Base-by-base conservation (phyloP, 2,797 vertebrate genomes). In the Parotocinclus haroldoi region DNA sequence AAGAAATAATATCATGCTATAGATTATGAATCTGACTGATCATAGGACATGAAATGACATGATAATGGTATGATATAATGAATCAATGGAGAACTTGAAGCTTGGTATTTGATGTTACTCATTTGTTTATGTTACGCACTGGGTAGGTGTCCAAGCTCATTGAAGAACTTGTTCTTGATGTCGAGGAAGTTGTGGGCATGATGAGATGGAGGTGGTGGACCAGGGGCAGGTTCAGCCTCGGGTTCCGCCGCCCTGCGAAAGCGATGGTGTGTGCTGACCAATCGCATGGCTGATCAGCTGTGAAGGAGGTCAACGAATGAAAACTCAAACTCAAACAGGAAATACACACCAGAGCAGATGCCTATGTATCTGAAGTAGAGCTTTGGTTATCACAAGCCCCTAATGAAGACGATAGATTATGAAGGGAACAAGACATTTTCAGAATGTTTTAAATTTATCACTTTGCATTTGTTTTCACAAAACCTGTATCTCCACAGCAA, bases 91-190 rank as follows among this genome's bases (percentile, higher is more conserved):
- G 27, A 27, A 27, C 2, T 2, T 27, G 27, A n/a, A n/a, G n/a
- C n/a, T n/a, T n/a, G n/a, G 46, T 1, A 7, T 0, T 7, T 13
- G 11, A 13, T 13, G 9, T 48, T 48, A 13, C 4, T 17, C 9
- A 14, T n/a, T 27, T 63, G 57, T 16, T 42, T 54, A 44, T 3
- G 17, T 11, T 53, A 52, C 90, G 87, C 80, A 94, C 92, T 91
- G 77, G 92, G 91, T 76, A 93, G 80, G 63, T 90, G 90, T 13
- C 84, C 89, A 58, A 90, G 81, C 77, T 92, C 90, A 52, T 94
- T 90, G 74, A 89, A 92, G 82, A 94, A 93, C 80, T 93, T 94
- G 79, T 85, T 89, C 79, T 92, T 93, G 79, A 92, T 87, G 78
- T 85, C 84, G 36, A 76, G 54, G 49, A 86, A 93, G 83, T 92